phyloP scores from a whole-genome alignment of 1,140 invertebrate species.

The Cyrtorhinus lividipennis region DNA sequence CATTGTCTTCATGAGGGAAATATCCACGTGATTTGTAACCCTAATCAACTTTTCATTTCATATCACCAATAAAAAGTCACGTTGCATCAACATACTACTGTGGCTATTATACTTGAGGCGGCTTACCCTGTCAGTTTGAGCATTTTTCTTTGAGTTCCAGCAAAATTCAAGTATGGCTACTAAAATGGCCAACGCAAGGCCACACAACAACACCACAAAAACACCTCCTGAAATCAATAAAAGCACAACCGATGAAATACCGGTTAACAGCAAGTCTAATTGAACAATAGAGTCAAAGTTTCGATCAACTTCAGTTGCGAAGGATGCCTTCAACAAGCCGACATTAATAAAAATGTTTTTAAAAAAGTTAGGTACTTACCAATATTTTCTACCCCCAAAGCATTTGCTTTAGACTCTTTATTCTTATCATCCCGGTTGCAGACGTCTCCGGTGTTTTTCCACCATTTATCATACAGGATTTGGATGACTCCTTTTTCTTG shows the following conservation, averaged over 20 bases:
- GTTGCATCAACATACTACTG: no score
- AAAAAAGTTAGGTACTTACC: slow-evolving; percentile 31
- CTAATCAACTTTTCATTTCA: no score
- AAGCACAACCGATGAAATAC: not conserved
- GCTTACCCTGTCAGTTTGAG: slow-evolving; percentile 48
- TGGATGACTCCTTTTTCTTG: slow-evolving; percentile 59
- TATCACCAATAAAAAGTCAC: no score
- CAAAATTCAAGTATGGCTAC: slow-evolving; percentile 69
- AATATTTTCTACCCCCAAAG: slow-evolving; percentile 78
- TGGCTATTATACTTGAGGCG: no score
- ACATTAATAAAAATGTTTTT: not conserved
- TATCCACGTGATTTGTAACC: no score
- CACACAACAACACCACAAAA: slow-evolving; percentile 76
- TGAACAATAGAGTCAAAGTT: no score
- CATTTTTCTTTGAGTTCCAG: slow-evolving; percentile 58
- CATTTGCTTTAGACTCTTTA: slow-evolving; percentile 58
- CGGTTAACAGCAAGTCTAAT: no score
- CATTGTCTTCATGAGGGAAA: no score
- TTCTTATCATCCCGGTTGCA: slow-evolving; percentile 48
- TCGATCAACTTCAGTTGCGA: no score
- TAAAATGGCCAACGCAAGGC: slow-evolving; percentile 54
- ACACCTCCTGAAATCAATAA: slow-evolving; percentile 54
- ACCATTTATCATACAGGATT: slow-evolving; percentile 58
- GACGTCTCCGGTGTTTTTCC: slow-evolving; percentile 49
- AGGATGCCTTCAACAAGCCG: no score